Percentiles rank a stretch among this genome's conserved stretches.
Evolutionary conservation across 2,888 invertebrate species (phyloP).

Genomic region (Cheilosia variabilis): DNA sequence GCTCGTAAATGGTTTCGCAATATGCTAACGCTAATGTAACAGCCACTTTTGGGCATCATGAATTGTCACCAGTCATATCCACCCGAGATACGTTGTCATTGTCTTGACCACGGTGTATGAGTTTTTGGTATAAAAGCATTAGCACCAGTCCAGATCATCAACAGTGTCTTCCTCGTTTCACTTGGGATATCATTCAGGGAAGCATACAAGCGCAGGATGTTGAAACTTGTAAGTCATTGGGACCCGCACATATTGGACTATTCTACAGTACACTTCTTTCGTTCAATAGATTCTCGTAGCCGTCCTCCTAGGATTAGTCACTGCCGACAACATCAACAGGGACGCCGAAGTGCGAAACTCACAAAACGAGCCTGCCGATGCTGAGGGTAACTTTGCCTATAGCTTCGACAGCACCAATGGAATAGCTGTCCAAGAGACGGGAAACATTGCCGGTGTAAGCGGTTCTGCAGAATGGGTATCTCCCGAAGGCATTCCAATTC

Average conservation of each 20-base stretch:
- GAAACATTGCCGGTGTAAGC: slow-evolving; percentile 85
- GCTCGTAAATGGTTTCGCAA: too few relatives aligned
- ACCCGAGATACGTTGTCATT: not conserved
- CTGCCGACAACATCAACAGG: slow-evolving; percentile 81
- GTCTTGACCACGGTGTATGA: not conserved
- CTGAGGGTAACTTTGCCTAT: slow-evolving; percentile 84
- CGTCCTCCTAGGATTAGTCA: slow-evolving; percentile 79
- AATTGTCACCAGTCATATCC: too few relatives aligned
- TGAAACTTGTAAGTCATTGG: slow-evolving; percentile 66
- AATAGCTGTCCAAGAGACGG: slow-evolving; percentile 85
- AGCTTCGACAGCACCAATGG: slow-evolving; percentile 86
- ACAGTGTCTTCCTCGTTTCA: slow-evolving; percentile 60
- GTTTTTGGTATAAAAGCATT: slow-evolving; percentile 59
- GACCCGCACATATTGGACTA: not conserved
- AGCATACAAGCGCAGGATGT: slow-evolving; percentile 35
- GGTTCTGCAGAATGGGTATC: slow-evolving; percentile 85
- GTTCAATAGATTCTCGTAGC: slow-evolving; percentile 66
- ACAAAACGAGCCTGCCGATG: slow-evolving; percentile 81
- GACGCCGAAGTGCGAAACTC: slow-evolving; percentile 83
- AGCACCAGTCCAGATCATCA: slow-evolving; percentile 40
- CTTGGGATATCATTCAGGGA: slow-evolving; percentile 50
- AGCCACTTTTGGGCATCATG: too few relatives aligned
- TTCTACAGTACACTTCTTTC: not conserved
- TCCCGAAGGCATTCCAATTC: slow-evolving; percentile 84
- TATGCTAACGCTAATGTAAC: too few relatives aligned